These are phyloP conservation scores for Phallusia fumigata DNA, from an alignment of 23 tunicate species.

Conservation along the genomic window DNA sequence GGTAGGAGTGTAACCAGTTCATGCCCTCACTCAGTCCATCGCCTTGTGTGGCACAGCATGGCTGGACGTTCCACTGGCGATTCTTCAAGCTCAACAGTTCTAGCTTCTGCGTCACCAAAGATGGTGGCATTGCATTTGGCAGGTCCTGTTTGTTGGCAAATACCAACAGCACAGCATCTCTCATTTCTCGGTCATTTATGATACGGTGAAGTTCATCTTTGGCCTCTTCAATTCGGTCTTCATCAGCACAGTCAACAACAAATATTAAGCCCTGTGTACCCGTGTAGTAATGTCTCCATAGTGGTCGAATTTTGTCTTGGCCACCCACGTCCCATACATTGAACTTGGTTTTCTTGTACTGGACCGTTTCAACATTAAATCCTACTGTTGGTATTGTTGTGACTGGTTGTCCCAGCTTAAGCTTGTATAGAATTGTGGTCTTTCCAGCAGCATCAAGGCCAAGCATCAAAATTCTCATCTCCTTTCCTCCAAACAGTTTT, in stretches of 20 bases:
- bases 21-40: conserved; percentile 85
- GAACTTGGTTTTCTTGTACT: conserved; percentile 67
- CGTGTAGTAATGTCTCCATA: conserved; percentile 92
- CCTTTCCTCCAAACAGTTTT: conserved; percentile 73
- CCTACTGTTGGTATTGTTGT: conserved; percentile 95
- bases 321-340: conserved; percentile 99
- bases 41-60: conserved; percentile 93
- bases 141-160: conserved; percentile 99
- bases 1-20: conserved; percentile 61
- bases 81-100: conserved; percentile 59
- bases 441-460: conserved; percentile 98
- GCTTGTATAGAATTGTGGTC: conserved; percentile 89
- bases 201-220: conserved; percentile 78
- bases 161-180: conserved; percentile 81
- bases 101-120: conserved; percentile 58
- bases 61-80: conserved; percentile 91
- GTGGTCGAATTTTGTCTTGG: conserved; percentile 91
- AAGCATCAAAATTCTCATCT: conserved; percentile 90
- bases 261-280: conserved; percentile 96
- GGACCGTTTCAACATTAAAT: conserved; percentile 94
- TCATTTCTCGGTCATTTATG: conserved; percentile 92
- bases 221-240: conserved; percentile 93
- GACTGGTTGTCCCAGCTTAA: conserved; percentile 79
- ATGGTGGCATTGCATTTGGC: conserved; percentile 82
- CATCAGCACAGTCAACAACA: conserved; percentile 96